Base-by-base conservation (phyloP, 2,113 vertebrate species). In the Hippocampus abdominalis region DNA sequence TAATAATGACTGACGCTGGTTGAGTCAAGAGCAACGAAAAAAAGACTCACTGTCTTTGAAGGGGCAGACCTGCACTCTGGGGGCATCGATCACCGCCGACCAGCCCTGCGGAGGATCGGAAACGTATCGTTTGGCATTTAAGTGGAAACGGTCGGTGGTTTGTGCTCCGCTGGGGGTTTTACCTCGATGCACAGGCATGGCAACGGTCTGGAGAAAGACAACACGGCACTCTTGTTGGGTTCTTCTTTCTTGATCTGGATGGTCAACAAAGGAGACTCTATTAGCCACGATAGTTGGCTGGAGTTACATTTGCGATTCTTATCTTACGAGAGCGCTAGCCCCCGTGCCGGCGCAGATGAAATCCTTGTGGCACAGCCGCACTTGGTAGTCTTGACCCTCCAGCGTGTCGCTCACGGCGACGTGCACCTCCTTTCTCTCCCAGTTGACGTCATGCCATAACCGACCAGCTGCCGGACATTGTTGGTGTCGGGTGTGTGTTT, bases 151-250 rank as follows among this genome's bases (percentile, higher is more conserved):
- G 32, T 36, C 32, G 32, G 8, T 27, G 29, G 23, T 25, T 64
- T n/a, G 40, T 48, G 32, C 40, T 64, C n/a, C 2, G 13, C 6
- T 21, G 44, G 53, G 36, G 27, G 13, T 3, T 11, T 87, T 92
- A 96, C 95, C 94, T 96, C 95, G 48, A 96, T 94, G 74, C 95
- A 96, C 39, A 96, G 91, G 75, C 95, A 96, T 32, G 95, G 94
- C 23, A 95, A 70, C 25, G 91, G 87, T 78, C 88, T 84, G 25
- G 90, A 69, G 78, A 92, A 96, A 0, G 56, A 77, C 61, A 96
- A 82, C 36, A 83, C 89, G 53, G 74, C 73, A 0, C 86, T 88
- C 84, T 93, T 94, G 2, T 82, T 20, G 2, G 85, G 20, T 61
- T 94, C 88, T 40, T 92, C 92, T 40, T 88, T 92, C 82, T 89